Conservation (phyloP, 2,797 vertebrate species). For the Coccyzus lansbergi region DNA sequence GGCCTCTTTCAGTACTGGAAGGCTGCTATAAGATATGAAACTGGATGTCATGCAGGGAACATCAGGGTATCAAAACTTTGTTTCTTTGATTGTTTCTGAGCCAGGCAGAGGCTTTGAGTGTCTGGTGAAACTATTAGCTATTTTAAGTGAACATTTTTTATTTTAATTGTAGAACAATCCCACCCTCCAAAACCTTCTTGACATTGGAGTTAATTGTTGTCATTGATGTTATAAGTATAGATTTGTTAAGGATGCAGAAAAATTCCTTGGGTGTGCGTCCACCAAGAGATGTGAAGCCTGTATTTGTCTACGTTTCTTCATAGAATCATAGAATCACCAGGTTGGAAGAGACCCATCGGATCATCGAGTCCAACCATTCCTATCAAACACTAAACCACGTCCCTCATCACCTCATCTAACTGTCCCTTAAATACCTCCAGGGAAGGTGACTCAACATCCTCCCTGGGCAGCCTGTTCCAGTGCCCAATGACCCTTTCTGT, state of each 20-base stretch:
- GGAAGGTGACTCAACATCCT: too few species aligned
- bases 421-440: too few species aligned
- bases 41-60: neutral
- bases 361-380: too few species aligned
- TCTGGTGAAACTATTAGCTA: neutral
- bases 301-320: neutral
- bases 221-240: neutral
- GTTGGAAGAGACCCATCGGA: too few species aligned
- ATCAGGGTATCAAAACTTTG: neutral
- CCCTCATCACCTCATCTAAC: too few species aligned
- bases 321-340: too few species aligned
- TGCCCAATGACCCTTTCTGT: too few species aligned
- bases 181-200: neutral
- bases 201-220: neutral
- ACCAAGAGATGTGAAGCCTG: neutral
- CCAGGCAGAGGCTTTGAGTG: neutral
- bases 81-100: neutral
- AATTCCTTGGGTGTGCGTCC: neutral
- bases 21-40: neutral
- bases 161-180: neutral
- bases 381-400: too few species aligned
- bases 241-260: neutral
- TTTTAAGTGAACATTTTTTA: neutral
- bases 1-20: too few species aligned
- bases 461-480: too few species aligned